Evolutionary conservation across 2,797 vertebrate species (phyloP).

Genomic region (Etheostoma nigrum): DNA sequence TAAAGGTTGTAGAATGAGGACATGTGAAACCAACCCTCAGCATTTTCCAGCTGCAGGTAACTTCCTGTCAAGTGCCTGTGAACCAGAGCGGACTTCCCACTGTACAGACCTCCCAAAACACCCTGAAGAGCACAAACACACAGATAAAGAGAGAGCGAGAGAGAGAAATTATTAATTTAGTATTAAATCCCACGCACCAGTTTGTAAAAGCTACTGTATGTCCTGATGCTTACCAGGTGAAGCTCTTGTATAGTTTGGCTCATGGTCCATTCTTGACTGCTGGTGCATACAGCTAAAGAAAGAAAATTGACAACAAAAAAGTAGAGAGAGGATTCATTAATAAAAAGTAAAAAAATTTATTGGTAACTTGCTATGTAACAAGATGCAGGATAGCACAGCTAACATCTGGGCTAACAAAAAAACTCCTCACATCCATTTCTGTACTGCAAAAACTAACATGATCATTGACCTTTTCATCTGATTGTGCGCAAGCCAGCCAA

Average conservation of each 20-base stretch:
- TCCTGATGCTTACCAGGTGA: slow-evolving; percentile 87
- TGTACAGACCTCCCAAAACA: slow-evolving; percentile 91
- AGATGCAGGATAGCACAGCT: neutral
- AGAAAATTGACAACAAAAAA: neutral
- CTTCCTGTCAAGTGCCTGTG: slow-evolving; percentile 95
- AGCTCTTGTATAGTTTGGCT: slow-evolving; percentile 92
- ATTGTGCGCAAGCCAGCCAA: neutral
- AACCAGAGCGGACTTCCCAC: slow-evolving; percentile 93
- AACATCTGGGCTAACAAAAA: neutral
- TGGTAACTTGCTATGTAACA: neutral
- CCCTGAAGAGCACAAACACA: slow-evolving; percentile 82
- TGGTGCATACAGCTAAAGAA: slow-evolving; percentile 87
- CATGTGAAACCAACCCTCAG: slow-evolving; percentile 85
- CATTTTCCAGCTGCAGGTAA: slow-evolving; percentile 91
- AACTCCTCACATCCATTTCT: neutral
- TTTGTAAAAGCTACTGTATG: slow-evolving; percentile 1
- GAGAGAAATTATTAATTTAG: neutral
- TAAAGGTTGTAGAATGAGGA: neutral
- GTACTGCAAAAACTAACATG: neutral
- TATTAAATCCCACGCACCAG: neutral
- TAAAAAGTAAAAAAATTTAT: neutral
- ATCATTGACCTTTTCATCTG: neutral
- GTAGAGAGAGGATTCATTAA: neutral
- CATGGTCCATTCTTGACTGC: slow-evolving; percentile 95
- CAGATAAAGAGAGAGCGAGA: neutral